Evolutionary conservation across 2,888 invertebrate species (phyloP).

Genomic region (Lysandra coridon): DNA sequence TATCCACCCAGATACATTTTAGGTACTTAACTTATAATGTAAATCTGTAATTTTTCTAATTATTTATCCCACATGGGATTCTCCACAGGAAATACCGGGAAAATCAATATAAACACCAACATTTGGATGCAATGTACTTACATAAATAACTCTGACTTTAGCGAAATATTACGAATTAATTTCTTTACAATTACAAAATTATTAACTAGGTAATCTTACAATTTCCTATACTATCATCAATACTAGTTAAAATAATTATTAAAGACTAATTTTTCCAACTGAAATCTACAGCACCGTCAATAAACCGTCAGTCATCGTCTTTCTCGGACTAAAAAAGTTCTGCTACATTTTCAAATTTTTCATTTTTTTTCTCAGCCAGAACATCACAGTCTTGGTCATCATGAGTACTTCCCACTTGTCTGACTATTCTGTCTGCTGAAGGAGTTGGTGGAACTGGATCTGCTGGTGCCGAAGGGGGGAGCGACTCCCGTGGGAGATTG

Average conservation of each 20-base stretch:
- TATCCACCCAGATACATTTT: too few relatives aligned
- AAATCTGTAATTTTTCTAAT: too few relatives aligned
- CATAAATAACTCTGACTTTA: too few relatives aligned
- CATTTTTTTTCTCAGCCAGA: background rate
- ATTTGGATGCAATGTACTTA: too few relatives aligned
- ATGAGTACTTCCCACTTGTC: conserved; percentile 56
- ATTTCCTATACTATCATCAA: background rate
- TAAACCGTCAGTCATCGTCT: background rate
- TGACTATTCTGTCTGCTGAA: conserved; percentile 65
- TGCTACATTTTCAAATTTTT: background rate
- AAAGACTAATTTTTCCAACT: background rate
- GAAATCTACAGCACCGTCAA: background rate
- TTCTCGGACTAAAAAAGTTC: background rate
- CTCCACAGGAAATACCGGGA: too few relatives aligned
- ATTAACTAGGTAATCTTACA: too few relatives aligned
- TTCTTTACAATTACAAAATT: too few relatives aligned
- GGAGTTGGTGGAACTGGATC: conserved; percentile 41
- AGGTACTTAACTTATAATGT: too few relatives aligned
- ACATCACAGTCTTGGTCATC: conserved; percentile 1
- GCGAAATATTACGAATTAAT: too few relatives aligned
- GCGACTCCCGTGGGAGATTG: conserved; percentile 56
- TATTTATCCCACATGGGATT: too few relatives aligned
- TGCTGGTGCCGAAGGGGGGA: conserved; percentile 47
- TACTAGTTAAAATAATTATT: background rate
- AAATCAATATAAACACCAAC: too few relatives aligned